Conservation (phyloP, 2,888 invertebrate species). For the Laspeyria flexula region DNA sequence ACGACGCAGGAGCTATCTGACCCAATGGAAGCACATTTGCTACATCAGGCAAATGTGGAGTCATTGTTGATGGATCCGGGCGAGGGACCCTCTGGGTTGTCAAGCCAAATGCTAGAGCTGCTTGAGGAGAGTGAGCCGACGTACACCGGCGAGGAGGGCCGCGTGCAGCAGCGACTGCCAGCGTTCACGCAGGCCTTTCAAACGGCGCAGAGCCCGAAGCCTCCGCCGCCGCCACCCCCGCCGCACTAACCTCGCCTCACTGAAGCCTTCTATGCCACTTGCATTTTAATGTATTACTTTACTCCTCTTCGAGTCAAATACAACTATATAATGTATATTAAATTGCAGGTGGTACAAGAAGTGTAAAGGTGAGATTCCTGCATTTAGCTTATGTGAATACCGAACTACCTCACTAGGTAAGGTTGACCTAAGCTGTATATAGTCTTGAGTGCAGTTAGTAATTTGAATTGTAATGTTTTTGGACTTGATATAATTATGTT, state of each 20-base stretch:
- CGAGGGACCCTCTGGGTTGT: conserved; percentile 76
- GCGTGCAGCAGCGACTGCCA: conserved; percentile 68
- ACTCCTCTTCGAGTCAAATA: neutral
- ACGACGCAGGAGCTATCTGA: conserved; percentile 60
- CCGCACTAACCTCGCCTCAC: conserved; percentile 66
- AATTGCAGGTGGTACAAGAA: conserved; percentile 28
- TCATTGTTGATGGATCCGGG: conserved; percentile 75
- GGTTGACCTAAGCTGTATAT: conserved; percentile 79
- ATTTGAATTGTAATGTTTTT: conserved; percentile 60
- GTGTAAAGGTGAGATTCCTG: conserved; percentile 55
- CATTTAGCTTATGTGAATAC: conserved; percentile 78
- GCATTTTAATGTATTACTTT: conserved; percentile 21
- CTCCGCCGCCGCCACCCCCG: conserved; percentile 77
- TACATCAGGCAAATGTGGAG: conserved; percentile 66
- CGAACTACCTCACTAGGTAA: conserved; percentile 84
- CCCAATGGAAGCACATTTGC: conserved; percentile 63
- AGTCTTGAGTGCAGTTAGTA: conserved; percentile 71
- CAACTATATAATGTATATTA: conserved; percentile 8
- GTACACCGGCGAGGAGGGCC: conserved; percentile 64
- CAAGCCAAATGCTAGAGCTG: conserved; percentile 72
- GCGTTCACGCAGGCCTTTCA: conserved; percentile 83
- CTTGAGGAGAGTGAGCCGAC: conserved; percentile 64
- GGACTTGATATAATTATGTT: conserved; percentile 57
- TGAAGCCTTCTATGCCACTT: conserved; percentile 19
- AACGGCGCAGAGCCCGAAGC: conserved; percentile 79